These are phyloP conservation scores for Colossoma macropomum DNA, from an alignment of 2,113 vertebrate species.

Conservation along the genomic window DNA sequence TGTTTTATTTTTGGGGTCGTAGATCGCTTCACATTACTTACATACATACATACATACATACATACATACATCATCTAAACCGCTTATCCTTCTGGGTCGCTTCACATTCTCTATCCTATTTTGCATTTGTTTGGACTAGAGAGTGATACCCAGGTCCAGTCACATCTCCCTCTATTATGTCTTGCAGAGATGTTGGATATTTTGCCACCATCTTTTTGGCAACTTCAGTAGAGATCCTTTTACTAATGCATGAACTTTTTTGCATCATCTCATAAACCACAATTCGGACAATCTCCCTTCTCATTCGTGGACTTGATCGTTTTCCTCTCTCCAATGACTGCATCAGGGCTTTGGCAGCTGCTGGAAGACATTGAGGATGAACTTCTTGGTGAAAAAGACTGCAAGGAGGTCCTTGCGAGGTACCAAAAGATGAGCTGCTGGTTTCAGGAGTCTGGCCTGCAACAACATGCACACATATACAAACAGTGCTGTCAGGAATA, in stretches of 20 bases:
- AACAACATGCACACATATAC: constrained; percentile 9
- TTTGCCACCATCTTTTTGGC: constrained; percentile 31
- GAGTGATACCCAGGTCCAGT: constrained; percentile 11
- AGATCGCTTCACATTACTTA: too few species aligned
- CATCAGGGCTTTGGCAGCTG: constrained; percentile 37
- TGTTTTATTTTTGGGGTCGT: constrained; percentile 5
- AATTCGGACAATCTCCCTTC: constrained; percentile 52
- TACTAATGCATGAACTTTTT: too few species aligned
- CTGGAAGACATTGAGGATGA: constrained; percentile 29
- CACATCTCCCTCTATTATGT: constrained; percentile 13
- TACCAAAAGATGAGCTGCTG: constrained; percentile 38
- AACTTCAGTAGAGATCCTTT: constrained; percentile 29
- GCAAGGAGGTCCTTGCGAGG: constrained; percentile 13
- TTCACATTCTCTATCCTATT: constrained; percentile 8
- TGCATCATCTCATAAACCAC: too few species aligned
- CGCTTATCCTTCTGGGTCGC: too few species aligned
- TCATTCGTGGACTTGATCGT: constrained; percentile 27
- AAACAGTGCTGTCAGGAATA: constrained; percentile 19
- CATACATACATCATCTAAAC: too few species aligned
- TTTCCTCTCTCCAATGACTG: constrained; percentile 53
- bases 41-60: too few species aligned
- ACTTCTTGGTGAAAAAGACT: constrained; percentile 39
- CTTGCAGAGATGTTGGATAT: constrained; percentile 36
- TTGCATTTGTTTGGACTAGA: constrained; percentile 14
- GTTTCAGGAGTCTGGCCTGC: constrained; percentile 38